Evolutionary conservation across 2,797 vertebrate genomes (phyloP).

Genomic region (Sciurus vulgaris): DNA sequence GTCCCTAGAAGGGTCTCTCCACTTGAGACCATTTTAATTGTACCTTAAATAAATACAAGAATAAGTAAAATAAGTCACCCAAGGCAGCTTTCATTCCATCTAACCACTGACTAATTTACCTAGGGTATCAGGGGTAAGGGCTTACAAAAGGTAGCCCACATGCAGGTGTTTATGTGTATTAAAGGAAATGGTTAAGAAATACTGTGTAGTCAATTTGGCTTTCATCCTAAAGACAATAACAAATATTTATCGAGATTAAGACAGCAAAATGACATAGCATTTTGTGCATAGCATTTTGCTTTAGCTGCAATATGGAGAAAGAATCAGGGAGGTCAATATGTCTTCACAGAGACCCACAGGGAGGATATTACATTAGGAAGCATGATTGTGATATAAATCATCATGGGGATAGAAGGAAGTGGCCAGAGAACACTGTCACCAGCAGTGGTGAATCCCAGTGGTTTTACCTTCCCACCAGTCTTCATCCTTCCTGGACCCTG

Average conservation of each 20-base stretch:
- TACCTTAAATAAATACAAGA: neutral
- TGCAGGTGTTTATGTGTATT: neutral
- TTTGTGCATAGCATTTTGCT: neutral
- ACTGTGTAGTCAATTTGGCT: neutral
- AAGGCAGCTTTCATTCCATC: neutral
- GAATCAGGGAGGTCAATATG: neutral
- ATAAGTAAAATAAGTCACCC: neutral
- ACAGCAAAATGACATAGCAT: neutral
- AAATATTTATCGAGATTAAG: conserved; percentile 13
- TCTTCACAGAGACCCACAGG: neutral
- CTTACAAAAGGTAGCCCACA: neutral
- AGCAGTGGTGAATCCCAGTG: neutral
- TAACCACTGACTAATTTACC: neutral
- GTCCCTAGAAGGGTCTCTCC: neutral
- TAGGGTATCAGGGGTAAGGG: neutral
- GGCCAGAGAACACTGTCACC: neutral
- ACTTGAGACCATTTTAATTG: neutral
- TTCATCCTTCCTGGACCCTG: neutral
- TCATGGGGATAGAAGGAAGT: neutral
- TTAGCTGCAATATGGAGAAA: neutral
- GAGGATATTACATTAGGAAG: neutral
- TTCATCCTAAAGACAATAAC: neutral
- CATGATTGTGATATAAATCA: neutral
- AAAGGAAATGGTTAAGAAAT: neutral
- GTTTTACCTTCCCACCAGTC: neutral